phyloP scores from a whole-genome alignment of 2,113 vertebrate genomes.

The Carettochelys insculpta region DNA sequence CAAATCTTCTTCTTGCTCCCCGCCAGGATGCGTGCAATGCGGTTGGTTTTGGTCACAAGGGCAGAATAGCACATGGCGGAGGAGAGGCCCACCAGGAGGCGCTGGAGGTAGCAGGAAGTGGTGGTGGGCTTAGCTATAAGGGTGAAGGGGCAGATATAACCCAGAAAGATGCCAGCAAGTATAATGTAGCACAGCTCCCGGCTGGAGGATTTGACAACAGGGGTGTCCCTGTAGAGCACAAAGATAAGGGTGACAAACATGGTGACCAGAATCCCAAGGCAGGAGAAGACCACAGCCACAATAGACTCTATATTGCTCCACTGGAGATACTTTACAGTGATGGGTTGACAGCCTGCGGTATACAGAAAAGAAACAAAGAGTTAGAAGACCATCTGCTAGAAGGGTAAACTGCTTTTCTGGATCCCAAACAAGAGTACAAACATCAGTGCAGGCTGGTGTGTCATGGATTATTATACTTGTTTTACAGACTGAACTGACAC shows the following conservation, averaged over 20 bases:
- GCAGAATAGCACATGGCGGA: slow-evolving; percentile 98
- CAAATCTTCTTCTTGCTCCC: slow-evolving; percentile 99
- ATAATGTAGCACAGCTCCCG: slow-evolving; percentile 98
- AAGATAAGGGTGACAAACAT: slow-evolving; percentile 98
- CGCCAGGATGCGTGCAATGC: slow-evolving; percentile 96
- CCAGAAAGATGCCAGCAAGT: slow-evolving; percentile 94
- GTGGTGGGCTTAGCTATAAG: slow-evolving; percentile 93
- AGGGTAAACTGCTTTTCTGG: background rate
- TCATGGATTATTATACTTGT: background rate
- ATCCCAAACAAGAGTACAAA: background rate
- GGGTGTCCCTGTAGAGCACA: slow-evolving; percentile 96
- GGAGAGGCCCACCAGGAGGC: slow-evolving; percentile 94
- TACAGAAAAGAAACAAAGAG: slow-evolving; percentile 58
- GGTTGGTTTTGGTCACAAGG: slow-evolving; percentile 97
- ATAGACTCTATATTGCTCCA: slow-evolving; percentile 97
- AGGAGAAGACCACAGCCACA: slow-evolving; percentile 95
- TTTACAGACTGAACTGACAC: background rate
- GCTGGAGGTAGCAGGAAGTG: slow-evolving; percentile 94
- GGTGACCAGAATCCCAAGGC: slow-evolving; percentile 94
- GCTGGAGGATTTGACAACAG: slow-evolving; percentile 98
- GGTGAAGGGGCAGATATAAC: slow-evolving; percentile 97
- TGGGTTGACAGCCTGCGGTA: slow-evolving; percentile 86
- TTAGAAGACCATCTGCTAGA: slow-evolving; percentile 13
- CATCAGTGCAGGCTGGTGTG: background rate
- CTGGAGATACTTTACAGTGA: slow-evolving; percentile 91